phyloP scores from a whole-genome alignment of 1,140 invertebrate genomes.

The Paralvinella palmiformis region DNA sequence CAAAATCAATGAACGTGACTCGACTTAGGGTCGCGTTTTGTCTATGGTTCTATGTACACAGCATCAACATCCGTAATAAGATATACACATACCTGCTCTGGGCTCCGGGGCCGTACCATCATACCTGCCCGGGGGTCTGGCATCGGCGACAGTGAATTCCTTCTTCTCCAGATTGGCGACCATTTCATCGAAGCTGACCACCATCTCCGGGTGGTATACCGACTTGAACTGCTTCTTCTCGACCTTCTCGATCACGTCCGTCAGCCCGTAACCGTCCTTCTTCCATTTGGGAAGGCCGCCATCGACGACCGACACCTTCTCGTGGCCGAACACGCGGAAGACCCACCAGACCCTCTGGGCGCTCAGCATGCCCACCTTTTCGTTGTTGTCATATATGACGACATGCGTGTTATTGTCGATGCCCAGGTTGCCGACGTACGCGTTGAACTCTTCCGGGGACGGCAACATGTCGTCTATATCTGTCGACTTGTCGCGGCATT shows the following conservation, averaged over 20 bases:
- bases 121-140: constrained; percentile 34
- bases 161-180: constrained; percentile 27
- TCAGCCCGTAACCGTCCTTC: constrained; percentile 17
- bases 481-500: constrained; percentile 30
- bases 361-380: constrained; percentile 36
- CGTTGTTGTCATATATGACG: constrained; percentile 42
- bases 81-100: constrained; percentile 30
- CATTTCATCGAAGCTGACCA: constrained; percentile 38
- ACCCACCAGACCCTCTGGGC: constrained; percentile 45
- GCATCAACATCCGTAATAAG: no score
- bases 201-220: constrained; percentile 23
- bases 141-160: constrained; percentile 37
- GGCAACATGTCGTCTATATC: constrained; percentile 37
- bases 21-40: no score
- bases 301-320: constrained; percentile 36
- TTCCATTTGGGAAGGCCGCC: constrained; percentile 42
- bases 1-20: no score
- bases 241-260: constrained; percentile 15
- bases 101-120: constrained; percentile 38
- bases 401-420: constrained; percentile 40
- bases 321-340: constrained; percentile 40
- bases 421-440: constrained; percentile 40
- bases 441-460: constrained; percentile 30
- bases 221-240: constrained; percentile 26
- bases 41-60: no score